These are phyloP conservation scores for Peromyscus aztecus DNA, from an alignment of 2,797 vertebrate genomes.

Conservation along the genomic window DNA sequence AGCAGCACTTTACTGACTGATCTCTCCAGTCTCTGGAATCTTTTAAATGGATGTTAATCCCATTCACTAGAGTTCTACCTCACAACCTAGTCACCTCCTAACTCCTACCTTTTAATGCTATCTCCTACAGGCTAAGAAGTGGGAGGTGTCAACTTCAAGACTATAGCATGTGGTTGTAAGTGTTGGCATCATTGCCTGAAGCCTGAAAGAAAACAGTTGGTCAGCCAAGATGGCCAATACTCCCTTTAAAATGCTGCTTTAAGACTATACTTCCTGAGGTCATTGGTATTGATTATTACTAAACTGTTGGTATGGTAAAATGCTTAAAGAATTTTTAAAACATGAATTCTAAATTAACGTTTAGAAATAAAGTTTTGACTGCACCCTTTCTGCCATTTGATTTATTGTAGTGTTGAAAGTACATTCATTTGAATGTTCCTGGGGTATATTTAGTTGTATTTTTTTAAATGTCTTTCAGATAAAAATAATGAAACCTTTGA, in stretches of 20 bases:
- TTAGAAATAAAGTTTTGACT: background rate
- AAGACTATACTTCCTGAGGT: background rate
- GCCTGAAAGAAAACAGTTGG: background rate
- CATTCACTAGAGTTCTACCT: background rate
- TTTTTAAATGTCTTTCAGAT: background rate
- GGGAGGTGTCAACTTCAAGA: fast-evolving
- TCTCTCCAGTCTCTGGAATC: background rate
- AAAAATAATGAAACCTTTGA: background rate
- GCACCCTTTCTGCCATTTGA: background rate
- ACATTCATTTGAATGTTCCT: background rate
- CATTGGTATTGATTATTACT: background rate
- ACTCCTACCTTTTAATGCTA: background rate
- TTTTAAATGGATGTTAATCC: background rate
- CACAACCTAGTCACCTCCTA: background rate
- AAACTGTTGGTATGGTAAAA: background rate
- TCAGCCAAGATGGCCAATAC: background rate
- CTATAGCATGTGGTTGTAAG: background rate
- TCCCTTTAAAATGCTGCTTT: background rate
- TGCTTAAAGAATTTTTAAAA: background rate
- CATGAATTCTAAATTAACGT: background rate
- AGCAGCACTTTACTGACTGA: background rate
- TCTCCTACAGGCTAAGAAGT: background rate
- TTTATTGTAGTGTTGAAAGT: background rate
- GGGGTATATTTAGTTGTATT: background rate
- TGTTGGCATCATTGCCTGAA: background rate